Base-by-base conservation (phyloP, 92 coral and sea anemone genomes). In the Zoanthus sansibaricus region DNA sequence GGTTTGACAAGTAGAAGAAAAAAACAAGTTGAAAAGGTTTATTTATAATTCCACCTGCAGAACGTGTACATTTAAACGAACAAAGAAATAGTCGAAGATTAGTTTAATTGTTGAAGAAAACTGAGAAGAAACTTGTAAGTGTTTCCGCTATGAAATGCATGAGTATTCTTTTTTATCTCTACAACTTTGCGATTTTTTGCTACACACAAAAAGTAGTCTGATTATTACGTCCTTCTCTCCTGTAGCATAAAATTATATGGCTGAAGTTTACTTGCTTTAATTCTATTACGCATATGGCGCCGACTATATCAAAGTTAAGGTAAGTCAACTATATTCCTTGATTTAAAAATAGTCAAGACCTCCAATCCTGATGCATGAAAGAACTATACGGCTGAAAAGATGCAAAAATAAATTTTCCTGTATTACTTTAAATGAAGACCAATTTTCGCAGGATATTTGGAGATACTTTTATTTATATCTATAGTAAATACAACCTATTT, bases 401-500 rank as follows among this genome's bases (percentile, higher is more conserved):
- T 30, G 74, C 42, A 20, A n/a, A 51, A 80, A 78, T 37, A 67
- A 5, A 66, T 32, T 58, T 67, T 30, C 4, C n/a, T 46, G 46
- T 13, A 68, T 45, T n/a, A 62, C 46, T 47, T 66, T 80, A 70
- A 42, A 17, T 2, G 8, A 7, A 62, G 75, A 80, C 21, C 45
- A 69, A 66, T 66, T 80, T 80, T 21, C 59, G 46, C 44, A 62
- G 12, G 62, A 66, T 45, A 80, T 80, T 80, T 66, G 56, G 12
- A 64, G 75, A 58, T 66, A 45, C 55, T 64, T 80, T 58, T 80
- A 37, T 78, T 66, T 66, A 25, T 80, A 80, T 80, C 75, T 14
- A 21, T 45, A 48, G 85, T 66, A 80, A 80, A 80, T 33, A 80
- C 66, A 42, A 64, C 16, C 75, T 80, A 80, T 80, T 80, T 80